These are phyloP conservation scores for Troides helena DNA, from an alignment of 2,888 invertebrate species.

Conservation along the genomic window DNA sequence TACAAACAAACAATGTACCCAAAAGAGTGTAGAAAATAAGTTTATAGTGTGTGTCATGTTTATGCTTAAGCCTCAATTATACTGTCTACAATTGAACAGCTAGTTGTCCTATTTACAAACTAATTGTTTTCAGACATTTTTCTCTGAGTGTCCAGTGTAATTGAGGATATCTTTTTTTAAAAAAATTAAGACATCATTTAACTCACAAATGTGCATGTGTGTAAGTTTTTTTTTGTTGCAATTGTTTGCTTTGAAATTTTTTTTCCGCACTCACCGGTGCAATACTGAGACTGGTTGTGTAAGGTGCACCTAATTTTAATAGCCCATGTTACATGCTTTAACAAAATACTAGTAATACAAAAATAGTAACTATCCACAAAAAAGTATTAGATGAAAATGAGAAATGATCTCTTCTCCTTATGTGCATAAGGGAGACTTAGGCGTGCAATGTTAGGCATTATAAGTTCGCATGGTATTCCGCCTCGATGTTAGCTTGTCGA, in stretches of 20 bases:
- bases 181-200: neutral
- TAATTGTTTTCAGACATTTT: slow-evolving; percentile 12
- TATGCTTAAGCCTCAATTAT: slow-evolving; percentile 5
- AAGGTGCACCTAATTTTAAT: slow-evolving; percentile 21
- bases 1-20: no score
- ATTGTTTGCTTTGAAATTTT: slow-evolving; percentile 53
- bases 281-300: slow-evolving; percentile 35
- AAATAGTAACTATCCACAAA: neutral
- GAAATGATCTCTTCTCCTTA: neutral
- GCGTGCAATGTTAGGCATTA: slow-evolving; percentile 23
- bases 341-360: neutral
- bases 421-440: slow-evolving; percentile 10
- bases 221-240: slow-evolving; percentile 52
- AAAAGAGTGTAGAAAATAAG: neutral
- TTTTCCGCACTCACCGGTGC: slow-evolving; percentile 30
- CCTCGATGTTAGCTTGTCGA: slow-evolving; percentile 70
- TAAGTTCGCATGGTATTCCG: slow-evolving; percentile 43
- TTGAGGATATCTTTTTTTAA: no score
- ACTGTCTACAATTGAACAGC: neutral
- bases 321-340: slow-evolving; percentile 3
- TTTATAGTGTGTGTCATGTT: neutral
- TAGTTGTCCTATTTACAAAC: neutral
- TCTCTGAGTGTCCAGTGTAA: neutral
- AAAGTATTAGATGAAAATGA: neutral
- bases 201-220: slow-evolving; percentile 52